Base-by-base conservation (phyloP, 2,888 invertebrate species). In the Hypselothyrea guttata region DNA sequence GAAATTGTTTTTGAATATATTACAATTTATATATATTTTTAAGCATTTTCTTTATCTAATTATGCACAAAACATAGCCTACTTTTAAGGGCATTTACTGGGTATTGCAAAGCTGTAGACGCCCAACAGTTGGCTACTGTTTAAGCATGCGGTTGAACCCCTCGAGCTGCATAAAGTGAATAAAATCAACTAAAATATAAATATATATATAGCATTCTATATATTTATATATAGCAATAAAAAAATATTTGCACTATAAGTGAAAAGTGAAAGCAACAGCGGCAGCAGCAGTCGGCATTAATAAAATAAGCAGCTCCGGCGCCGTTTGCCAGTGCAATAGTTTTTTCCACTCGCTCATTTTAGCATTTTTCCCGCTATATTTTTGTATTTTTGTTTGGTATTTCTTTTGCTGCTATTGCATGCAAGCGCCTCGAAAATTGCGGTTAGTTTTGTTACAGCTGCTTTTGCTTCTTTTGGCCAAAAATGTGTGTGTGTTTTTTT, bases 351-450 rank as follows among this genome's bases (percentile, higher is more conserved):
- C n/a, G 7, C n/a, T 18, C 15, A 13, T 34, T 34, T 30, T 7
- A 1, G 8, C 16, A 49, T 34, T 30, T 13, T n/a, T 30, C 7
- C 30, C 27, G 40, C 37, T 34, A 46, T 34, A 18, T 48, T 44
- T 70, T 49, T 52, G 41, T 49, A 30, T 22, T 48, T 40, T 15
- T 12, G 38, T 31, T 52, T 30, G 28, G 37, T 48, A 42, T 31
- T 60, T 42, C 55, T 69, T 63, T n/a, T n/a, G n/a, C 64, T 65
- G 75, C 60, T 71, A 68, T 82, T 47, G 63, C 84, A 67, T 69
- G 85, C 71, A 71, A 84, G 79, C 85, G 77, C 85, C 85, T 79
- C 85, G 81, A 83, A 81, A 86, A 83, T 86, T 86, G 83, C 74
- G 83, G 83, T 83, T 84, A 83, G 76, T 67, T 78, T 82, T 64